These are phyloP conservation scores for Oryzias sinensis DNA, from an alignment of 2,797 vertebrate species.

Conservation along the genomic window DNA sequence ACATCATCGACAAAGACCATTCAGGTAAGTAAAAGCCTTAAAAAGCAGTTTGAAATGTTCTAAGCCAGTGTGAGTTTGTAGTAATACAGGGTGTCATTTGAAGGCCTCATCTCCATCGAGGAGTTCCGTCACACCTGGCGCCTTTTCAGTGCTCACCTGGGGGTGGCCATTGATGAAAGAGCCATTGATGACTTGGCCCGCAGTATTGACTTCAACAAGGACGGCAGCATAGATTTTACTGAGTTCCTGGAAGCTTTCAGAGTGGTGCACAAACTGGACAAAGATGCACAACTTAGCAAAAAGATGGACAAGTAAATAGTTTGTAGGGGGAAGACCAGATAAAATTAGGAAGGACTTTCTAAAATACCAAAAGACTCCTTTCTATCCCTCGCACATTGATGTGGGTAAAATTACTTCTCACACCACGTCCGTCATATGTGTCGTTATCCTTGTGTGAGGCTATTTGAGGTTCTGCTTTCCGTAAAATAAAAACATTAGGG, in stretches of 20 bases:
- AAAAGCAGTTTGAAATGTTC: neutral
- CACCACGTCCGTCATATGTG: too few species aligned
- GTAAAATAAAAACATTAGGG: too few species aligned
- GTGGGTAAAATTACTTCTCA: too few species aligned
- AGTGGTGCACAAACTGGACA: conserved; percentile 89
- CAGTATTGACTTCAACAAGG: conserved; percentile 94
- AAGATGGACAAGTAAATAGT: conserved; percentile 22
- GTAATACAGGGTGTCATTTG: neutral
- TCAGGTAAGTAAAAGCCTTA: conserved; percentile 78
- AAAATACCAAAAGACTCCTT: neutral
- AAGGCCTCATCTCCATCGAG: conserved; percentile 92
- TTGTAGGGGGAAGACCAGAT: neutral
- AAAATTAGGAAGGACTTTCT: neutral
- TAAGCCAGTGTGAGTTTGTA: neutral
- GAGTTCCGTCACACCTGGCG: conserved; percentile 94
- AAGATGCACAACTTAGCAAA: conserved; percentile 67
- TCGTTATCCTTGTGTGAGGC: too few species aligned
- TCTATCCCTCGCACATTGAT: too few species aligned
- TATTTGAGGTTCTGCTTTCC: too few species aligned
- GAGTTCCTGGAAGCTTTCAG: conserved; percentile 96
- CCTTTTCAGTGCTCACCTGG: conserved; percentile 87
- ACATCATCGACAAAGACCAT: conserved; percentile 92
- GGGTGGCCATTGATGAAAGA: conserved; percentile 74
- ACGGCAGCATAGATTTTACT: conserved; percentile 94
- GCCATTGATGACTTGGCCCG: conserved; percentile 86